Percentiles rank a stretch among this genome's conserved stretches.
phyloP scores from a whole-genome alignment of 2,888 invertebrate genomes.

The Venusia cambrica region DNA sequence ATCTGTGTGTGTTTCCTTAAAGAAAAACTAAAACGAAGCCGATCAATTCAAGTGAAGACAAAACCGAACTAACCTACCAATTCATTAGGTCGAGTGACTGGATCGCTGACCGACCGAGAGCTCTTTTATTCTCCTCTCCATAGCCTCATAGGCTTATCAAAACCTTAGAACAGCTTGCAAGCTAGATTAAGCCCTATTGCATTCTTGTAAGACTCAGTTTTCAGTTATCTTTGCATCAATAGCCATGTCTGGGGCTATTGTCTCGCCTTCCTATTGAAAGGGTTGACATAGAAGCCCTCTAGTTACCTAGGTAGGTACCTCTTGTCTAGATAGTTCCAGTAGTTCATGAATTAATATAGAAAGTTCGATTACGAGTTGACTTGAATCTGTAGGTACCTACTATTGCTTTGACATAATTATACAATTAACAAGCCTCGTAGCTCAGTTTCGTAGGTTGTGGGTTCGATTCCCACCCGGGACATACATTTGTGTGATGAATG shows the following conservation, averaged over 20 bases:
- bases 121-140: constrained; percentile 56
- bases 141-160: constrained; percentile 50
- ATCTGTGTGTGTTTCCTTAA: no score
- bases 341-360: constrained; percentile 9
- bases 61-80: constrained; percentile 33
- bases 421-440: no score
- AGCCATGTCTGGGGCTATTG: constrained; percentile 51
- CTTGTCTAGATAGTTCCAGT: constrained; percentile 12
- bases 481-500: no score
- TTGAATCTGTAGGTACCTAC: background rate
- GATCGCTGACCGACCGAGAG: constrained; percentile 54
- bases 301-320: constrained; percentile 1
- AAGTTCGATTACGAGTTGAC: background rate
- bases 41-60: constrained; percentile 16
- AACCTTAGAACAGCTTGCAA: constrained; percentile 37
- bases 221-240: constrained; percentile 31
- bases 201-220: constrained; percentile 24
- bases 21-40: constrained; percentile 17
- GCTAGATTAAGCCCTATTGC: constrained; percentile 36
- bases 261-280: constrained; percentile 50
- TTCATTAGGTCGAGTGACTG: constrained; percentile 66
- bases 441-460: no score
- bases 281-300: constrained; percentile 37
- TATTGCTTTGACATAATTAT: no score
- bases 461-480: no score